These are phyloP conservation scores for Andrena marginata DNA, from an alignment of 2,888 invertebrate genomes.

Conservation along the genomic window DNA sequence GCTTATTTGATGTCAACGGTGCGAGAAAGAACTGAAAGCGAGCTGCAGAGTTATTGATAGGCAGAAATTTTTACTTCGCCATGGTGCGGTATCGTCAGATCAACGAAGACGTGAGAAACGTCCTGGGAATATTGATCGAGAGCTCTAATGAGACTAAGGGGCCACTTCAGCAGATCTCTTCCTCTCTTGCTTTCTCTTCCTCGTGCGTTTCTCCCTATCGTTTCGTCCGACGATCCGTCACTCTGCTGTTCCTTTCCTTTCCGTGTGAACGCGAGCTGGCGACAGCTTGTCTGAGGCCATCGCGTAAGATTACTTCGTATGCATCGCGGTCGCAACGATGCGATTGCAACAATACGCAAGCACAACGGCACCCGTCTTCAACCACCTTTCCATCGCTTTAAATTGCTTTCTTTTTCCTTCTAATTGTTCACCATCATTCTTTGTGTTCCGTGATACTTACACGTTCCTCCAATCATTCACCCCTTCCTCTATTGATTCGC, in stretches of 20 bases:
- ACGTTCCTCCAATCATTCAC: neutral
- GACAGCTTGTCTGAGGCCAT: slow-evolving; percentile 69
- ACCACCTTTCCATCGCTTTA: neutral
- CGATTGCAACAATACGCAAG: slow-evolving; percentile 64
- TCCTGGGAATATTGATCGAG: neutral
- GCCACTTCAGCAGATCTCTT: neutral
- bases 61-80: slow-evolving; percentile 2
- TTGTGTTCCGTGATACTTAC: neutral
- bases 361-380: slow-evolving; percentile 48
- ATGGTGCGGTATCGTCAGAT: neutral
- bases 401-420: slow-evolving; percentile 2
- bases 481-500: neutral
- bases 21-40: neutral
- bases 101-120: neutral
- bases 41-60: neutral
- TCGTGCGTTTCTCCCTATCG: neutral
- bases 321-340: slow-evolving; percentile 70
- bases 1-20: neutral
- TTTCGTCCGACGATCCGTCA: neutral
- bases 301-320: slow-evolving; percentile 74
- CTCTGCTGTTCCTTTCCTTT: slow-evolving; percentile 10
- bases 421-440: neutral
- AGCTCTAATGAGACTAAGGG: neutral
- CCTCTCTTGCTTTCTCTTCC: slow-evolving; percentile 5
- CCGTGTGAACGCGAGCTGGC: slow-evolving; percentile 63